Conservation (phyloP, 2,113 vertebrate species). For the Pituophis catenifer region DNA sequence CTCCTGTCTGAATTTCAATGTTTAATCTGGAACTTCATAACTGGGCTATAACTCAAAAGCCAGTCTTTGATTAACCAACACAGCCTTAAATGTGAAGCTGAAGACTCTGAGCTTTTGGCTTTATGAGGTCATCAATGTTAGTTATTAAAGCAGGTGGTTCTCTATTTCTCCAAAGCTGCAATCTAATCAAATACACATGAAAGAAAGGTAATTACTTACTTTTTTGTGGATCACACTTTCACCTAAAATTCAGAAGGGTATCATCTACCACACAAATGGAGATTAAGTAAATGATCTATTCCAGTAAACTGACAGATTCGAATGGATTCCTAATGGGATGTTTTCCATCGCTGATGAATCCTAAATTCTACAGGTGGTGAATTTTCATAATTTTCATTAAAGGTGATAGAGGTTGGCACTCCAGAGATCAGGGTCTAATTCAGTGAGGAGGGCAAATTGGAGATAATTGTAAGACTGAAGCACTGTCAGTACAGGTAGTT, state of each 20-base stretch:
- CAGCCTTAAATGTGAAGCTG: neutral
- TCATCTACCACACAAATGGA: neutral
- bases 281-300: neutral
- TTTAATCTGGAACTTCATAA: neutral
- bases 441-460: neutral
- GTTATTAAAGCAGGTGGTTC: neutral
- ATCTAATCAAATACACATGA: neutral
- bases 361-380: neutral
- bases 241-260: neutral
- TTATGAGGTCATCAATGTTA: neutral
- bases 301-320: neutral
- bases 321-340: neutral
- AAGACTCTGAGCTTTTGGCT: neutral
- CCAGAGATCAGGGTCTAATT: neutral
- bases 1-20: neutral
- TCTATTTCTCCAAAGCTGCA: neutral
- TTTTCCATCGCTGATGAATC: neutral
- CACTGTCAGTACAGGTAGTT: neutral
- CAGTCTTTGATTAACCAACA: neutral
- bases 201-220: neutral
- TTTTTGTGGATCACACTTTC: neutral
- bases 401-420: neutral
- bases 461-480: too few relatives aligned
- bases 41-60: neutral
- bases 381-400: neutral